Evolutionary conservation across 2,888 invertebrate genomes (phyloP).

Genomic region (Bellardia bayeri): DNA sequence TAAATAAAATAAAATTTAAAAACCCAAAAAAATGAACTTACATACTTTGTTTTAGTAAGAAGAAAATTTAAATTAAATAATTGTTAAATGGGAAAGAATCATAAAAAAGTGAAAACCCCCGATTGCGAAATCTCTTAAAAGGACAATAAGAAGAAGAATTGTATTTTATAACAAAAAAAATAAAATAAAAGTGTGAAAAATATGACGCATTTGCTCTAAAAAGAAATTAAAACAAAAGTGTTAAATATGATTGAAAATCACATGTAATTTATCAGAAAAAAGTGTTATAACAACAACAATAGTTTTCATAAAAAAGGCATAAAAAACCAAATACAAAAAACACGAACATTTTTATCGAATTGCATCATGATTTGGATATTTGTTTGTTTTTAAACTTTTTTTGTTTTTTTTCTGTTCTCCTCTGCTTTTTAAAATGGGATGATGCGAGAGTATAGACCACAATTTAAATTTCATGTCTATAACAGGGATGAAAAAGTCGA

Average conservation of each 20-base stretch:
- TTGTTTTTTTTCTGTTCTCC: neutral
- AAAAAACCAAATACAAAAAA: conserved; percentile 39
- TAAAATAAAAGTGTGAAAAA: conserved; percentile 41
- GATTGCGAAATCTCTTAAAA: conserved; percentile 23
- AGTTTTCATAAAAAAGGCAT: conserved; percentile 12
- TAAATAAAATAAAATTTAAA: neutral
- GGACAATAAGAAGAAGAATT: conserved; percentile 6
- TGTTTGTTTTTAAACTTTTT: conserved; percentile 9
- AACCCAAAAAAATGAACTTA: neutral
- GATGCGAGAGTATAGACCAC: conserved; percentile 27
- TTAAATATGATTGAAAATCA: conserved; percentile 46
- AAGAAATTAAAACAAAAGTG: conserved; percentile 18
- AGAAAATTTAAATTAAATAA: neutral
- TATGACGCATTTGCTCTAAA: conserved; percentile 60
- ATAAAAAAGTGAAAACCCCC: conserved; percentile 19
- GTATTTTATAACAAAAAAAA: neutral
- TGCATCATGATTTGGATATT: conserved; percentile 65
- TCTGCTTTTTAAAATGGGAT: conserved; percentile 8
- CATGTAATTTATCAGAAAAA: conserved; percentile 36
- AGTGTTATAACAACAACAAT: conserved; percentile 2
- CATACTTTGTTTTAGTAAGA: neutral
- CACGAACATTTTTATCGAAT: conserved; percentile 68
- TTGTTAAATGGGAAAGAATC: neutral
- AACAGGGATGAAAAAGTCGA: conserved; percentile 2
- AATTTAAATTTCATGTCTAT: conserved; percentile 24